A percentile compares a stretch with the other conserved stretches of the same genome.
Conservation (phyloP, 2,113 vertebrate genomes). For the Solea solea region DNA sequence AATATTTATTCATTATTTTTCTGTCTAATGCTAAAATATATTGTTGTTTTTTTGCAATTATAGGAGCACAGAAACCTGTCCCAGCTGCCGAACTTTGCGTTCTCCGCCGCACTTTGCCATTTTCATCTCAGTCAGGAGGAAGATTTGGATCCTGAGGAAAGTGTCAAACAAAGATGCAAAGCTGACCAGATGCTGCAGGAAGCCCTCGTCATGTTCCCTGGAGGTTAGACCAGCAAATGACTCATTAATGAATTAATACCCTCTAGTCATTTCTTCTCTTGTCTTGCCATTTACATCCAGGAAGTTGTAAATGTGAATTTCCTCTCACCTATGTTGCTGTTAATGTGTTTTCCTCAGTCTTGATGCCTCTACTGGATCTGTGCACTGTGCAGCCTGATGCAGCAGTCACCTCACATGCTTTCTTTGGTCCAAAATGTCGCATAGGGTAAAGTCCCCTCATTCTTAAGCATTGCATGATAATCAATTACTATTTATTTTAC, state of each 20-base stretch:
- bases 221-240: constrained; percentile 76
- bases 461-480: not conserved
- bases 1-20: not conserved
- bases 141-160: constrained; percentile 82
- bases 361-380: constrained; percentile 90
- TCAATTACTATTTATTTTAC: too few relatives aligned
- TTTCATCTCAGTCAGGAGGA: constrained; percentile 92
- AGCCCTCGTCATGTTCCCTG: constrained; percentile 92
- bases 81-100: constrained; percentile 97
- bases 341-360: constrained; percentile 77
- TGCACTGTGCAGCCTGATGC: constrained; percentile 90
- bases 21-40: not conserved
- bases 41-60: constrained; percentile 21
- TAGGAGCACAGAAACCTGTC: constrained; percentile 94
- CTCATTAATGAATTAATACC: not conserved
- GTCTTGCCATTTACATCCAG: constrained; percentile 2
- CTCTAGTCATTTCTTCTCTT: not conserved
- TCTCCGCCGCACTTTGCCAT: constrained; percentile 90
- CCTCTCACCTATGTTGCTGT: not conserved
- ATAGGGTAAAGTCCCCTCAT: constrained; percentile 82
- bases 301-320: constrained; percentile 3
- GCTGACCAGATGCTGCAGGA: constrained; percentile 85
- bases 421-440: constrained; percentile 90
- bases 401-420: constrained; percentile 83
- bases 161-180: constrained; percentile 70